A percentile compares a stretch with the other conserved stretches of the same genome.
Conservation (phyloP, 2,797 vertebrate genomes). For the Crenuchus spilurus region DNA sequence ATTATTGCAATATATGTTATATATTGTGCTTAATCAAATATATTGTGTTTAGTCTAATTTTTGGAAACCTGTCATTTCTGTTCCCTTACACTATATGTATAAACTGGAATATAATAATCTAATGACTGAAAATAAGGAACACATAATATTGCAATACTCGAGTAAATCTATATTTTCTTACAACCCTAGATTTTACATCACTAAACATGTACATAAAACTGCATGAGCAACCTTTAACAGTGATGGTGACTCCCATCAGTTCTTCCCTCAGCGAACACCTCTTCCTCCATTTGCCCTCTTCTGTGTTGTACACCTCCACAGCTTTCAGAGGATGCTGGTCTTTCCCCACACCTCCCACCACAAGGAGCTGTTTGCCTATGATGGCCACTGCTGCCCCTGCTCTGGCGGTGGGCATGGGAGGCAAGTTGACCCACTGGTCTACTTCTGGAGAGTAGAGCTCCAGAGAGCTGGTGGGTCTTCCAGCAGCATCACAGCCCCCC, state of each 20-base stretch:
- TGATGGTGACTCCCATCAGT: conserved; percentile 92
- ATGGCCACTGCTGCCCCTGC: conserved; percentile 87
- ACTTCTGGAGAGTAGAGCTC: conserved; percentile 93
- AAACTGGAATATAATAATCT: too few species aligned
- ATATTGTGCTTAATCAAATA: too few species aligned
- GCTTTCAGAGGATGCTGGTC: conserved; percentile 89
- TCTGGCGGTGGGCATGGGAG: conserved; percentile 88
- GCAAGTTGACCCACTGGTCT: conserved; percentile 88
- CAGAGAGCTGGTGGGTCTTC: conserved; percentile 83
- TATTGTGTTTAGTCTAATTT: too few species aligned
- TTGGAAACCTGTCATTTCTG: too few species aligned
- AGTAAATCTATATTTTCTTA: too few species aligned
- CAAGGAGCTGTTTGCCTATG: conserved; percentile 92
- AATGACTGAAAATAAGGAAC: too few species aligned
- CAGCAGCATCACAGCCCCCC: conserved; percentile 90
- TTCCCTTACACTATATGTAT: too few species aligned
- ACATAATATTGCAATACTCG: too few species aligned
- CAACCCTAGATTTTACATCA: background rate
- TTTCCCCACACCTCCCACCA: conserved; percentile 90
- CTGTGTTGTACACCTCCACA: conserved; percentile 92
- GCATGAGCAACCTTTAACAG: conserved; percentile 84
- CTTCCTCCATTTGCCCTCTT: conserved; percentile 95
- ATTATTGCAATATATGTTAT: too few species aligned
- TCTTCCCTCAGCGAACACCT: conserved; percentile 88
- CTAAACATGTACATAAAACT: background rate